Evolutionary conservation across 2,888 invertebrate species (phyloP), one percentile per base, ranked within the genome.

Genomic region (Apamea monoglypha): DNA sequence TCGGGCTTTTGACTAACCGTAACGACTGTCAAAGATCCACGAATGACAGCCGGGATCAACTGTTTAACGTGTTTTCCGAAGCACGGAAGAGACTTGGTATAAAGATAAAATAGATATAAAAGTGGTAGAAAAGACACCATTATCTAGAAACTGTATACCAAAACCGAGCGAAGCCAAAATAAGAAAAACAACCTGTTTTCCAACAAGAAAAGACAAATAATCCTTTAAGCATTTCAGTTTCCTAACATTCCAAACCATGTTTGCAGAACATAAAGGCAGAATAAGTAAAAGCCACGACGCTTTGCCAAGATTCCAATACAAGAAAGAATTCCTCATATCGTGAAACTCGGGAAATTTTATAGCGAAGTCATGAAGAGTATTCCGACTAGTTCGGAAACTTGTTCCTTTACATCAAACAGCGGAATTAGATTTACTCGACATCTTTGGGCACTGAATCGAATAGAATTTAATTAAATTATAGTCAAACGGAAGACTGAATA

Each of bases 261-360:
- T 40, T 16, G 47, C 14, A 5, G 12, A 68, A 50, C 14, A 53
- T 61, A 59, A 53, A 80, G 14, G 36, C 64, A 75, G n/a, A 84
- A 69, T 64, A 75, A 53, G 32, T 74, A 56, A 64, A 71, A 64
- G 32, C 10, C 14, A 21, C 25, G 25, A 25, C 32, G 64, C 29
- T 77, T 59, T 59, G 47, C 56, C 53, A 83, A 86, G 74, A 85
- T 78, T 82, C 86, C 76, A 70, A 40, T 44, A 63, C 66, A 7
- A 29, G 67, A 69, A 86, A 79, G 83, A 86, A 85, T 85, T 75
- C 74, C 44, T 86, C 61, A 79, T 86, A 86, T 69, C 74, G 50
- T 76, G 73, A 32, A 69, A 73, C 53, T 59, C 21, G 47, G 63
- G 59, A 74, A 66, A 63, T 70, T 77, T 75, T 74, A 78, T 78